Evolutionary conservation across 2,113 vertebrate genomes (phyloP).

Genomic region (Centrocercus urophasianus): DNA sequence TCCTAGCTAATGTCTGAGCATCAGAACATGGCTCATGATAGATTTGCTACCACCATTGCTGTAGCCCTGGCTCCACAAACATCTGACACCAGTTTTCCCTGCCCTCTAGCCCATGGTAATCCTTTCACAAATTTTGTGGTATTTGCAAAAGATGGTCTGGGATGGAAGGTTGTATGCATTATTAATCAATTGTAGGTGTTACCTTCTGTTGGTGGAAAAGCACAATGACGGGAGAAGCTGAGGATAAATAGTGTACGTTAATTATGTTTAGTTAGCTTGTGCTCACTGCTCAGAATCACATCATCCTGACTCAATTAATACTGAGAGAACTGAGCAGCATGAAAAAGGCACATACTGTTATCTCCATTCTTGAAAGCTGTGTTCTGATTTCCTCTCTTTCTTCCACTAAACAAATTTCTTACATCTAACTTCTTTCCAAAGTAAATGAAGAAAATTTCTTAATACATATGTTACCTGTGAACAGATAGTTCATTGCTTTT

Average conservation of each 20-base stretch:
- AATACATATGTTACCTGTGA: not conserved
- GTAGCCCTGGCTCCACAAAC: not conserved
- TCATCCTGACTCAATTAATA: not conserved
- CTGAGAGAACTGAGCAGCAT: not conserved
- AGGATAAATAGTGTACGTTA: not conserved
- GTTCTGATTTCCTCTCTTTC: not conserved
- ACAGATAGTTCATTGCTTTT: conserved; percentile 1
- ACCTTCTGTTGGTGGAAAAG: not conserved
- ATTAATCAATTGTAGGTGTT: not conserved
- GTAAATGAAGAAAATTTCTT: conserved; percentile 10
- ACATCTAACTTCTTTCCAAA: conserved; percentile 4
- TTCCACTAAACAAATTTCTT: not conserved
- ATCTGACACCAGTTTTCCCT: not conserved
- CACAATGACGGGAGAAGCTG: not conserved
- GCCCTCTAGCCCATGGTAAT: not conserved
- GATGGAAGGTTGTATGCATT: not conserved
- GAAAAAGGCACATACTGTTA: not conserved
- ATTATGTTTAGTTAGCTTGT: not conserved
- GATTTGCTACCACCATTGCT: not conserved
- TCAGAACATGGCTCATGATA: not conserved
- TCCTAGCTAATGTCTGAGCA: not conserved
- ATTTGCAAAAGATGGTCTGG: not conserved
- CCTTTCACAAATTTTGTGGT: not conserved
- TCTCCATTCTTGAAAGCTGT: not conserved
- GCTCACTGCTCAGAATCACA: not conserved